Conservation (phyloP, 2,113 vertebrate genomes). For the Crotalus viridis region DNA sequence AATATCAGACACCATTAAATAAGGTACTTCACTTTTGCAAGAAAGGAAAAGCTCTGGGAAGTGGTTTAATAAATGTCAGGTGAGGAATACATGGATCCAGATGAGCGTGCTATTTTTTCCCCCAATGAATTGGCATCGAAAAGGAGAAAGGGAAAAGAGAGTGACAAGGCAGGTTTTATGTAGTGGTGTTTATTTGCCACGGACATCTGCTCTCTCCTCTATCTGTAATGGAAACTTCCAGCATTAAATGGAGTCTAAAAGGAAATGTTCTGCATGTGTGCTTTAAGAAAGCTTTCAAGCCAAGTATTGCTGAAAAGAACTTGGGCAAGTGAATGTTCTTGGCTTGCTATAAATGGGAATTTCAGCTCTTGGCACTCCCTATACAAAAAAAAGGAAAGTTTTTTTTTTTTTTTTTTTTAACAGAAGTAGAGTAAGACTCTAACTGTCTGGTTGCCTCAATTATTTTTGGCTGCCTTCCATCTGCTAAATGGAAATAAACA, state of each 20-base stretch:
- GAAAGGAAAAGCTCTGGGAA: neutral
- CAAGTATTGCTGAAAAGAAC: conserved; percentile 30
- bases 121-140: neutral
- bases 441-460: neutral
- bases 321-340: conserved; percentile 32
- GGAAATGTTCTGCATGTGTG: neutral
- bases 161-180: neutral
- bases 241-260: conserved; percentile 19
- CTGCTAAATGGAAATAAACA: neutral
- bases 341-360: conserved; percentile 36
- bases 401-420: neutral
- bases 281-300: conserved; percentile 33
- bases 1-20: neutral
- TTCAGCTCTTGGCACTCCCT: conserved; percentile 27
- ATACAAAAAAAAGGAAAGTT: conserved; percentile 10
- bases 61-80: neutral
- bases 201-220: neutral
- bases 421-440: conserved; percentile 9
- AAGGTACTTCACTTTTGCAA: neutral
- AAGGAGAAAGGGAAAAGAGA: neutral
- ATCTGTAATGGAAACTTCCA: neutral
- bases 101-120: fast-evolving
- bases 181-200: neutral
- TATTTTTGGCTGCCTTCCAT: neutral
- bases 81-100: neutral